Base-by-base conservation (phyloP, 2,113 vertebrate genomes). In the Larimichthys polyactis region DNA sequence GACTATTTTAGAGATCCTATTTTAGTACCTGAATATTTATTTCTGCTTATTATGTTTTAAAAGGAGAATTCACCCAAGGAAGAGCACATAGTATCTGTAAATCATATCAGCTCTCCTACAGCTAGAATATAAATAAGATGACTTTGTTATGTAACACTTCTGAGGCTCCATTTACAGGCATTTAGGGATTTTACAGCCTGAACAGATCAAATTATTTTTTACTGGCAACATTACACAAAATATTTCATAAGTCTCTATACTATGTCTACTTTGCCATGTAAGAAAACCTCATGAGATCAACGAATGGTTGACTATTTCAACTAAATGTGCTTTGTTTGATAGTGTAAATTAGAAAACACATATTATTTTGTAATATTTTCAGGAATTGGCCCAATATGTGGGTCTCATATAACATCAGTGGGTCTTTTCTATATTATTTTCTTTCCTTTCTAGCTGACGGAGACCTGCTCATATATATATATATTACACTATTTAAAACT, bases 1-100 rank as follows among this genome's bases (percentile, higher is more conserved):
- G 36, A 69, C 43, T 84, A 68, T 77, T 69, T 73, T 57, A 81
- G 55, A 87, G 79, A 77, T 67, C 54, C 58, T 85, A 82, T 73
- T 91, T 85, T 83, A 76, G 59, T 80, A 78, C 2, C 62, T 54
- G 15, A 76, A 29, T 81, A 36, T 75, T 59, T 79, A 68, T 63
- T 63, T 67, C 6, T 55, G 43, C 27, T 65, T 16, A 8, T 12
- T 66, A n/a, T 70, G 17, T 62, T 67, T 71, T 10, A 65, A 72
- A 63, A 72, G 20, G 29, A 81, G 16, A 82, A 67, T 74, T 43
- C 11, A 68, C 58, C 54, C 27, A 64, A 49, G 54, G 16, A 58
- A 63, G 5, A 66, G 67, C 24, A 51, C 20, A 49, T 17, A 36
- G 22, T 51, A 16, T 78, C 11, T 75, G 46, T 68, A 65, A 43